Evolutionary conservation across 2,113 vertebrate genomes (phyloP), one percentile per base, ranked within the genome.

Genomic region (Catharus bicknelli): DNA sequence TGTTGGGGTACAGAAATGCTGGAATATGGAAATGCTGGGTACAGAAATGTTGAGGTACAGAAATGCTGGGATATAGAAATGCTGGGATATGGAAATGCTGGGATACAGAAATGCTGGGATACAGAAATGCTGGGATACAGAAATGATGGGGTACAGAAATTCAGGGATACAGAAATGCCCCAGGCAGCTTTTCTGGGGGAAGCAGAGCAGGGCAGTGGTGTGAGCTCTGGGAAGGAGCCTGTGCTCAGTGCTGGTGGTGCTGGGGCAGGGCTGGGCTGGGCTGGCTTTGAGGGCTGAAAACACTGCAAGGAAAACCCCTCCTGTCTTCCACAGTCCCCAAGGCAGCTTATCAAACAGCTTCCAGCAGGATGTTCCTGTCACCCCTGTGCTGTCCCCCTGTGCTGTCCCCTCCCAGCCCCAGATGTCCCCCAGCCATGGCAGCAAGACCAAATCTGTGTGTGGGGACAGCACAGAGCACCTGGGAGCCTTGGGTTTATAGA

Each of bases 301-400:
- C 7, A 1, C 21, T 8, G 50, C 0, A 0, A 25, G 8, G 17
- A 26, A 38, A 86, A 48, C 26, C n/a, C 36, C 22, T 74, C 48
- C 36, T 61, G 63, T 43, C 17, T 27, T 16, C 68, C 38, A 25
- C 29, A 55, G 29, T 14, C 29, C 38, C n/a, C 13, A 51, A 32
- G 9, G 48, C 76, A 38, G 10, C 23, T 16, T 11, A 34, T 10
- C 21, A 3, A 80, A 47, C 7, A 7, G 19, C 53, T 59, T 30
- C 63, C 36, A 50, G 30, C 58, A 62, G 48, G 16, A 25, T 55
- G 40, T 4, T 68, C 16, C 42, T 43, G 42, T 43, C 42, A 16
- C 13, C 38, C 13, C 59, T 8, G 7, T 61, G 36, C 40, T 38
- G 38, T 38, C 38, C 9, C 38, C 38, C 10, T 38, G 38, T 38